Evolutionary conservation across 2,797 vertebrate genomes (phyloP), one percentile per base, ranked within the genome.

Genomic region (Acrossocheilus fasciatus): DNA sequence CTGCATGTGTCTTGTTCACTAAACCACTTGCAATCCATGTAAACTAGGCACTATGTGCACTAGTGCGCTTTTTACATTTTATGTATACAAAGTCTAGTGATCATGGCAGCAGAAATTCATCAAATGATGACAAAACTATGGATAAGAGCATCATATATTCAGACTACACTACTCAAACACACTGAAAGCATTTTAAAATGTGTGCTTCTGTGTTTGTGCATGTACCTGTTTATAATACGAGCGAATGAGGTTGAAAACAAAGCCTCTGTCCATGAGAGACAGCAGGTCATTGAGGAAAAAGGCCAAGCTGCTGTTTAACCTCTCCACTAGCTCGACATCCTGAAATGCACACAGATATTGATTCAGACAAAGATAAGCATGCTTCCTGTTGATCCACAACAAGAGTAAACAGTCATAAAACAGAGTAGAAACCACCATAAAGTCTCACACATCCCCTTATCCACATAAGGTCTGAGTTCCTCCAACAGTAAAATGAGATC

Each of bases 271-370:
- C 89, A 96, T 94, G 86, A 98, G 93, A 86, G 97, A 97, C 86
- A 98, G 92, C 86, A 98, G 95, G 86, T 98, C 97, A 20, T 97
- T 97, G 89, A 98, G 96, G 95, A 98, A 98, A 94, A 98, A 97
- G 79, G 97, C 97, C 89, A 98, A 95, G 93, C 97, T 98, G 93
- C 91, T 95, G 80, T 98, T 98, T 87, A 98, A 93, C 82, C 95
- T 95, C 93, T 98, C 97, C 26, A 97, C 95, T 81, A 98, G 93
- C 92, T 98, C 97, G 50, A 94, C 90, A 84, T 98, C 97, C 97
- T 98, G 92, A 86, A 69, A 88, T 26, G 76, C 64, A 87, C 43
- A 82, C 23, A 80, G 20, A 77, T 23, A 70, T 17, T 64, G 0
- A 26, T 17, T 45, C 70, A 85, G 50, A 86, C 43, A 54, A 47